phyloP scores from a whole-genome alignment of 2,113 vertebrate genomes.

The Neofelis nebulosa region DNA sequence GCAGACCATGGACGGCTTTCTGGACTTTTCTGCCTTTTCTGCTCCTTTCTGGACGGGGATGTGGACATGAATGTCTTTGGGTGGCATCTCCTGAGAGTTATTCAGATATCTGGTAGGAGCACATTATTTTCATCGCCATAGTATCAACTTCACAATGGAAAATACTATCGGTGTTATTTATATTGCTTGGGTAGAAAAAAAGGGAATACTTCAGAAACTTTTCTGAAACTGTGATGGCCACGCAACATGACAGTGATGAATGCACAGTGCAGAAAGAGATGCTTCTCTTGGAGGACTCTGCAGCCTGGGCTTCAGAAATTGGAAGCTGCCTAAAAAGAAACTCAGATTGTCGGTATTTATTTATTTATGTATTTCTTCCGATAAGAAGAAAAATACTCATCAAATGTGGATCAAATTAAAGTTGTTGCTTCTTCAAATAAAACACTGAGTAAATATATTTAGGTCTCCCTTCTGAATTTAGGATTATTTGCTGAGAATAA shows the following conservation, averaged over 20 bases:
- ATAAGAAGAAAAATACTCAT: slow-evolving; percentile 61
- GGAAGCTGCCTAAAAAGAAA: slow-evolving; percentile 71
- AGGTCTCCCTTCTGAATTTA: slow-evolving; percentile 32
- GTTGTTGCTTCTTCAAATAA: slow-evolving; percentile 54
- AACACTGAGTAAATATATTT: slow-evolving; percentile 16
- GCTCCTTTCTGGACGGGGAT: background rate
- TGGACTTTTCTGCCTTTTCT: background rate
- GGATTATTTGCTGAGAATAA: slow-evolving; percentile 41
- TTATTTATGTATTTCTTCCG: slow-evolving; percentile 49
- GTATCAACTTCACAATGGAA: background rate
- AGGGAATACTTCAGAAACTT: slow-evolving; percentile 31
- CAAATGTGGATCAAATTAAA: slow-evolving; percentile 56
- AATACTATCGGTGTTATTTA: background rate
- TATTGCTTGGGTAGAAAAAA: background rate
- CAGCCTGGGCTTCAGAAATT: slow-evolving; percentile 53
- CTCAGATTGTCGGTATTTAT: slow-evolving; percentile 27
- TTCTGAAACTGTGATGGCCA: slow-evolving; percentile 47
- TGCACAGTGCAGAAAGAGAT: background rate
- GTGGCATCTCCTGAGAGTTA: background rate
- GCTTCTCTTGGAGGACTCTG: slow-evolving; percentile 29
- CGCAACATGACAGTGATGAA: slow-evolving; percentile 46
- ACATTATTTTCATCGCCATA: background rate
- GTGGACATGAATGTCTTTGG: background rate
- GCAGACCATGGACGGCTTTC: background rate
- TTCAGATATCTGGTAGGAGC: background rate